Percentiles rank a stretch among this genome's conserved stretches.
Conservation (phyloP, 2,888 invertebrate genomes). For the Hirtodrosophila trivittata region DNA sequence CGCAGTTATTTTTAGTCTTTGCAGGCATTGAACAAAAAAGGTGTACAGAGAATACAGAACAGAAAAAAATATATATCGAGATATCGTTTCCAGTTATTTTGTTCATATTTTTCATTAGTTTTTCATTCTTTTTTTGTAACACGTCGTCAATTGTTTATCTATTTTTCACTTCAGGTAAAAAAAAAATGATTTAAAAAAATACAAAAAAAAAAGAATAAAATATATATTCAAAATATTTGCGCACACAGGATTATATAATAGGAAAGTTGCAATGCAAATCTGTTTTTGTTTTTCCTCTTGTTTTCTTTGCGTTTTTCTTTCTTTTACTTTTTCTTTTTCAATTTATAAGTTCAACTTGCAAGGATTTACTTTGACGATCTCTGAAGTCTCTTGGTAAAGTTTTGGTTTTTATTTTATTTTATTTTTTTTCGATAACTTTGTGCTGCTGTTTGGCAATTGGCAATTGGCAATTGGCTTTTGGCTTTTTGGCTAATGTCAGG, state of each 20-base stretch:
- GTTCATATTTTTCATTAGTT: conserved; percentile 1
- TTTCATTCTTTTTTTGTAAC: background rate
- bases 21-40: conserved; percentile 44
- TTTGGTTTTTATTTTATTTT: conserved; percentile 24
- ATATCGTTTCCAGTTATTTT: conserved; percentile 6
- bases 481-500: conserved; percentile 31
- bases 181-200: conserved; percentile 14
- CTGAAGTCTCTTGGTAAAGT: background rate
- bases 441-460: conserved; percentile 1
- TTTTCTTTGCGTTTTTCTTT: conserved; percentile 12
- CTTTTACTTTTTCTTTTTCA: background rate
- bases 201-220: conserved; percentile 55
- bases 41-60: conserved; percentile 36
- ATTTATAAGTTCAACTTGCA: conserved; percentile 40
- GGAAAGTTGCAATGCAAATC: conserved; percentile 8
- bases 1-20: conserved; percentile 67
- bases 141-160: background rate
- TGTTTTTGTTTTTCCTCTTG: conserved; percentile 2
- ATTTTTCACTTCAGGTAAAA: background rate
- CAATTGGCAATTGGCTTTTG: conserved; percentile 12
- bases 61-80: conserved; percentile 28
- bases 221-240: conserved; percentile 19
- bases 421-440: conserved; percentile 32
- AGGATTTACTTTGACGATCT: conserved; percentile 38
- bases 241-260: conserved; percentile 60